Base-by-base conservation (phyloP, 2,797 vertebrate species). In the Cheracebus regulus region DNA sequence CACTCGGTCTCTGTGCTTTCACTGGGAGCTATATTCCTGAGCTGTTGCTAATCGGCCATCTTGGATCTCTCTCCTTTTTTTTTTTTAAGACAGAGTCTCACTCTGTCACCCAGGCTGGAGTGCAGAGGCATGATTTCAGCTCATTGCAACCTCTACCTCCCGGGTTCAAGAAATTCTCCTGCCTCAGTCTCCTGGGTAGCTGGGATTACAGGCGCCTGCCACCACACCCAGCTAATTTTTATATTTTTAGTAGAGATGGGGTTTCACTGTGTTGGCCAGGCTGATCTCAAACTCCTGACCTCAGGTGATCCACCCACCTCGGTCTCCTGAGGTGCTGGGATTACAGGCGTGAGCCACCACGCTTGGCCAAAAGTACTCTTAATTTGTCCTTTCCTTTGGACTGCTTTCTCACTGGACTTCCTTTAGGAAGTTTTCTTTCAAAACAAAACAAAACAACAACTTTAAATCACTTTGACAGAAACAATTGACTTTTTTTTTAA, bases 351-450 rank as follows among this genome's bases (percentile, higher is more conserved):
- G 7, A 67, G 33, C 33, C 33, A 67, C 64, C 17, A 4, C 3
- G 7, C 33, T 17, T 0, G 0, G 7, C 64, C 33, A 41, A n/a
- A 33, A 36, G n/a, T 5, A 5, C 22, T 78, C 22, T 28, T 50
- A 57, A 17, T 57, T 86, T 19, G 5, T 48, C 58, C 14, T 30
- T 52, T 58, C 50, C 82, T 55, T 28, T 33, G 36, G 44, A 94
- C 15, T 0, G 1, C 50, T 92, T 84, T 79, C 55, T 93, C 58
- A 20, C 5, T 48, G 46, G 14, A 72, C 33, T 46, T 78, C 26
- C 33, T 80, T 89, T 55, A 28, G 75, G 39, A 93, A 57, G 26
- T 55, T 61, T 76, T 55, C 61, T 91, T 61, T 85, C 30, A 85
- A 64, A 80, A 55, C 0, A 67, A 12, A 85, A 41, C 22, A 52